phyloP scores from a whole-genome alignment of 2,888 invertebrate species.

The Ectropis crepuscularia region DNA sequence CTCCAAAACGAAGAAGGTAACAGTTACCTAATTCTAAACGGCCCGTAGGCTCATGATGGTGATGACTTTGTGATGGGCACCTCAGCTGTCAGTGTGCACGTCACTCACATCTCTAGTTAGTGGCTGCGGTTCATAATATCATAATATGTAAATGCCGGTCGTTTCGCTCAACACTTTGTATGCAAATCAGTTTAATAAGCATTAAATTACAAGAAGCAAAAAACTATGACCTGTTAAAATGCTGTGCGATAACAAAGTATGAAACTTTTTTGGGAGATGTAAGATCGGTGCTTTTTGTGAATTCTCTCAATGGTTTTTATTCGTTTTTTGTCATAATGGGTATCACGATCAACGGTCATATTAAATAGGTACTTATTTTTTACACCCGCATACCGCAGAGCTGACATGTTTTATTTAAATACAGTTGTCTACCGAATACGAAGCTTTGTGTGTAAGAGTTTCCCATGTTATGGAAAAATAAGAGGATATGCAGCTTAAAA shows the following conservation, averaged over 20 bases:
- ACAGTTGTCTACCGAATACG: no score
- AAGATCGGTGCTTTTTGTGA: neutral
- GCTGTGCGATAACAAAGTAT: constrained; percentile 47
- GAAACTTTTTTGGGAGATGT: constrained; percentile 3
- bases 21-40: no score
- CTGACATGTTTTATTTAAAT: no score
- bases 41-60: no score
- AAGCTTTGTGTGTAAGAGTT: no score
- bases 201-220: constrained; percentile 51
- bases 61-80: constrained; percentile 6
- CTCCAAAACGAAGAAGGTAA: no score
- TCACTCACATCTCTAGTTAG: constrained; percentile 44
- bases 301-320: constrained; percentile 4
- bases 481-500: no score
- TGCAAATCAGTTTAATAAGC: constrained; percentile 71
- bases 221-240: constrained; percentile 46
- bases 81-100: constrained; percentile 37
- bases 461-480: no score
- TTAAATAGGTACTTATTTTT: neutral
- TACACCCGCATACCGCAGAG: no score
- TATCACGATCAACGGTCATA: neutral
- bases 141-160: constrained; percentile 56
- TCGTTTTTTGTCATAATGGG: neutral
- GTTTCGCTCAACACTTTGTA: constrained; percentile 65
- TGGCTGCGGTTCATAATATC: constrained; percentile 32